phyloP scores from a whole-genome alignment of 2,888 invertebrate genomes.

The Lumbricus terrestris region DNA sequence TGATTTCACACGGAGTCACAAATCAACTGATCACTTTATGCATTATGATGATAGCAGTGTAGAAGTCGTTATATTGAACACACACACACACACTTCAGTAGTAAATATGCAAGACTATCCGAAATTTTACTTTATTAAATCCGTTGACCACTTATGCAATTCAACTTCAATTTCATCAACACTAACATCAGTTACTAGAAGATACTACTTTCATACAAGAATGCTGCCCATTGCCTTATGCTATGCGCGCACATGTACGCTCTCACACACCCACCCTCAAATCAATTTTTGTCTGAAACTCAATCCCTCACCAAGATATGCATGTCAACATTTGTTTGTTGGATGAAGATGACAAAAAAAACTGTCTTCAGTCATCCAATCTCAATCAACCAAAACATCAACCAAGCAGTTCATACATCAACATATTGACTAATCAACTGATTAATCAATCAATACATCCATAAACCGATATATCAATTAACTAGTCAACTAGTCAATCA shows the following conservation, averaged over 20 bases:
- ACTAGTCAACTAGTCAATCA: too few relatives aligned
- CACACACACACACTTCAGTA: neutral
- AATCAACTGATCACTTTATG: too few relatives aligned
- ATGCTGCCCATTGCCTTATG: neutral
- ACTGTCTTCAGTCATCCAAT: neutral
- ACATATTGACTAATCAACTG: neutral
- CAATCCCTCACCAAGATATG: neutral
- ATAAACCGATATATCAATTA: neutral
- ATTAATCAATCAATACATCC: neutral
- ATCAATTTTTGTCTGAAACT: neutral
- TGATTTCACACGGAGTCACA: too few relatives aligned
- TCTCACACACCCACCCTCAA: neutral
- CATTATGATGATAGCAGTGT: too few relatives aligned
- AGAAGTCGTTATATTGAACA: too few relatives aligned
- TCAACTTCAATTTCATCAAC: neutral
- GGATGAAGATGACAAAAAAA: neutral
- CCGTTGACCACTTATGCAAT: neutral
- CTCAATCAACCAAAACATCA: neutral
- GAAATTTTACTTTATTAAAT: neutral
- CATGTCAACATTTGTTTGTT: neutral
- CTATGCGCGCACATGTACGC: neutral
- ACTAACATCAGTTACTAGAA: neutral
- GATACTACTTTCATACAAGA: neutral
- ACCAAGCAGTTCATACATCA: neutral
- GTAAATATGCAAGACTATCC: neutral